Evolutionary conservation across 2,113 vertebrate species (phyloP).

Genomic region (Daubentonia madagascariensis): DNA sequence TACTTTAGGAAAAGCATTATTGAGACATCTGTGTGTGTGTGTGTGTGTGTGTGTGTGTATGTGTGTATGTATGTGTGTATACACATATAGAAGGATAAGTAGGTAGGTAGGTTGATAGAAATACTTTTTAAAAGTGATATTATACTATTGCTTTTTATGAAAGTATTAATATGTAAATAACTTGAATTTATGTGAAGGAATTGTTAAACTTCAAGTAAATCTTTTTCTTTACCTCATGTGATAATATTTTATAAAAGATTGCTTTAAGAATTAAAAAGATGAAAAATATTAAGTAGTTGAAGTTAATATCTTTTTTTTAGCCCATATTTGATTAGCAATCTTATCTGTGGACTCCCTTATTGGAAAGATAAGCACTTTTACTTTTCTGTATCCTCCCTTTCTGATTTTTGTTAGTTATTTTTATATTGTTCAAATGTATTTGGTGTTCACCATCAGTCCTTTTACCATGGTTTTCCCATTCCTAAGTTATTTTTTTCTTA

Average conservation of each 20-base stretch:
- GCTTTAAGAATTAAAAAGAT: not conserved
- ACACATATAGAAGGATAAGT: not conserved
- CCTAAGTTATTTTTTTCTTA: not conserved
- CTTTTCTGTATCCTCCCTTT: not conserved
- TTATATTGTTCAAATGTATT: not conserved
- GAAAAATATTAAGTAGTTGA: constrained; percentile 8
- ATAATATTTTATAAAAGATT: constrained; percentile 1
- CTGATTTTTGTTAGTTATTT: constrained; percentile 10
- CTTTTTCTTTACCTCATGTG: constrained; percentile 2
- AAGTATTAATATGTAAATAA: constrained; percentile 8
- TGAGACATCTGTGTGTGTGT: not conserved
- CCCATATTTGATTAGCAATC: not conserved
- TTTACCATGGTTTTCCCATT: not conserved
- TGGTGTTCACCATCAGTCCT: not conserved
- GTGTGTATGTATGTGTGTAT: not conserved
- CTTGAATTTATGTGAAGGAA: constrained; percentile 6
- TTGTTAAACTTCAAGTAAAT: constrained; percentile 32
- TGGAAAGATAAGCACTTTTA: constrained; percentile 17
- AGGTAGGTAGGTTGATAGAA: not conserved
- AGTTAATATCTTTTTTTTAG: not conserved
- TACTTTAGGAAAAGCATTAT: not conserved
- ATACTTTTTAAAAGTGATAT: not conserved
- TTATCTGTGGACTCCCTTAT: not conserved
- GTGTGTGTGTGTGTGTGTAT: not conserved
- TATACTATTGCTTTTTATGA: not conserved